phyloP scores from a whole-genome alignment of 2,797 vertebrate species.

The Syndactyla subalaris region DNA sequence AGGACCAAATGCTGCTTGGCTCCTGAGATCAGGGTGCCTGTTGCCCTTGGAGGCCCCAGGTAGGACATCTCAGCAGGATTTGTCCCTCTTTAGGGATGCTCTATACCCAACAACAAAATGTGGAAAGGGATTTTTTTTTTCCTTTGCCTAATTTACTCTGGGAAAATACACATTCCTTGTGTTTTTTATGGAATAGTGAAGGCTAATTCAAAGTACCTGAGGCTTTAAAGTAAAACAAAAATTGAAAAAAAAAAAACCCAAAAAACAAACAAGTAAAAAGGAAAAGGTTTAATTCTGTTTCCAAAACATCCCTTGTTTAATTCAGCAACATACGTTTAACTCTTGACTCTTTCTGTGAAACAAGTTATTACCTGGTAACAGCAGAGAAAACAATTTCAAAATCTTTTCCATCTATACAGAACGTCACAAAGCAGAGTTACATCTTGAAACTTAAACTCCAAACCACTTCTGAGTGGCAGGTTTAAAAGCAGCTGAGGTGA shows the following conservation, averaged over 20 bases:
- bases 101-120: neutral
- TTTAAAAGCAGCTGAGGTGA: conserved; percentile 3
- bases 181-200: neutral
- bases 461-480: conserved; percentile 19
- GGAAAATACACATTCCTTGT: neutral
- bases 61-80: neutral
- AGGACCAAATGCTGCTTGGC: neutral
- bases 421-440: neutral
- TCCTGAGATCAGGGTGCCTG: fast-evolving
- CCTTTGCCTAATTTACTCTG: neutral
- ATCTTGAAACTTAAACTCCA: neutral
- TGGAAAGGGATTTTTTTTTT: neutral
- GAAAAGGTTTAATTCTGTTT: neutral
- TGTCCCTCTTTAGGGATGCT: neutral
- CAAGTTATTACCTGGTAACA: neutral
- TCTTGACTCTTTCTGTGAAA: neutral
- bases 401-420: neutral
- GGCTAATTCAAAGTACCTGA: neutral
- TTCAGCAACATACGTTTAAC: neutral
- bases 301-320: neutral
- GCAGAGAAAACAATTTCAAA: neutral
- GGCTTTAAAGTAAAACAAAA: neutral
- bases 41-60: neutral
- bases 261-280: neutral
- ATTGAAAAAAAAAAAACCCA: neutral